Evolutionary conservation across 2,113 vertebrate genomes (phyloP).

Genomic region (Hippocampus comes): DNA sequence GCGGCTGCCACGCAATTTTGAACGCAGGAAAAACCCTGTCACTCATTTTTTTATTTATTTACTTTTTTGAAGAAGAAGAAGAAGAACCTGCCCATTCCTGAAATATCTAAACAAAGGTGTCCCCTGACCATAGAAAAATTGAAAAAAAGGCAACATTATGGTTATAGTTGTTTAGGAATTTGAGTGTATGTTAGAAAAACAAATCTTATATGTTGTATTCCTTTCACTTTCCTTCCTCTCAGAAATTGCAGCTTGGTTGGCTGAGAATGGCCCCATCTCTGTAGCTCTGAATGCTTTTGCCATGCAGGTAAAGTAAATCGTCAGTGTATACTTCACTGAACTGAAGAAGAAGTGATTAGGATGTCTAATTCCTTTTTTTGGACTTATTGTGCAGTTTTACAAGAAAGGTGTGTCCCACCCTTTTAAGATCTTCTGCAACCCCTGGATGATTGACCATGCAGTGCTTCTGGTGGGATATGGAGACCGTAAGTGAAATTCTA

Average conservation of each 20-base stretch:
- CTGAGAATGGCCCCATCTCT: conserved; percentile 82
- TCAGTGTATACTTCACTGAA: neutral
- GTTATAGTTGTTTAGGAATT: too few species aligned
- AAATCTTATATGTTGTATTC: neutral
- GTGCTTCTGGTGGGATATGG: conserved; percentile 87
- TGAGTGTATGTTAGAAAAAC: too few species aligned
- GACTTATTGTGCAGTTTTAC: conserved; percentile 76
- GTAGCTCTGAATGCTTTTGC: conserved; percentile 89
- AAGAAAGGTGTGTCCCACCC: conserved; percentile 82
- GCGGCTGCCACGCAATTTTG: too few species aligned
- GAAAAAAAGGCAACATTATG: neutral
- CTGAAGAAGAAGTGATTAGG: neutral
- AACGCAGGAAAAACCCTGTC: too few species aligned
- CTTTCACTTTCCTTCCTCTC: conserved; percentile 7
- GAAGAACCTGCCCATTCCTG: too few species aligned
- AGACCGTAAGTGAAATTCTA: conserved; percentile 70
- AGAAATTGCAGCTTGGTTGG: conserved; percentile 87
- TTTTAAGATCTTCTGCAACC: conserved; percentile 81
- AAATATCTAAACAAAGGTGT: too few species aligned
- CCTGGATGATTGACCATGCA: conserved; percentile 87
- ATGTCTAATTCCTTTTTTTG: neutral
- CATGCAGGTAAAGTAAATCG: conserved; percentile 78
- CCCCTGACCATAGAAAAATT: too few species aligned
- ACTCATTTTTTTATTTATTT: too few species aligned
- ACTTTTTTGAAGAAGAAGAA: too few species aligned